Evolutionary conservation across 1,140 invertebrate species (phyloP), one percentile per base, ranked within the genome.

Genomic region (Halotydeus destructor): DNA sequence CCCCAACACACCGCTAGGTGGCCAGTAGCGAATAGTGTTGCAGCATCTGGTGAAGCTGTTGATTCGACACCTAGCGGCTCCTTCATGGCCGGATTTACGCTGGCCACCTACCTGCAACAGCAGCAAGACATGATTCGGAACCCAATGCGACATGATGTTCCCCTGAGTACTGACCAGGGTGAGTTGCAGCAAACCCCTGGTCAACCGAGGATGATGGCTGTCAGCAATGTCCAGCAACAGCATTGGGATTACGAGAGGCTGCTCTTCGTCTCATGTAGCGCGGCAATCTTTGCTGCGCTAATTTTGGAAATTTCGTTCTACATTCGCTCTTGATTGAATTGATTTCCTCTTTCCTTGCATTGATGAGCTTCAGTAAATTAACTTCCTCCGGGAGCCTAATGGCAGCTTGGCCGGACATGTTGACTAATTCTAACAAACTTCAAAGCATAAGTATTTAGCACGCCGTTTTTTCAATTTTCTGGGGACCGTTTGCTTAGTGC

Each of bases 201-300:
- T 22, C 14, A 36, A 34, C 3, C 44, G 14, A 26, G 30, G 1
- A 21, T 6, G 9, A 24, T 33, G 30, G 22, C 28, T 14, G 9
- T 19, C 28, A 32, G 40, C 12, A 41, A 50, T 8, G 27, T 39
- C 31, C 30, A 50, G 19, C 38, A 49, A 22, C 46, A 49, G 11
- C 33, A 41, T 91, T 94, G 0, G 76, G 69, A 60, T 91, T 84
- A 56, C 94, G 85, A 48, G 84, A 86, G 75, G 94, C 91, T 0
- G 85, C 79, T 31, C 93, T 65, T 19, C 93, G 66, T 38, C 89
- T 69, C 84, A 98, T 93, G 55, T 94, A 79, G 25, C 75, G 70
- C 0, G 89, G 88, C 30, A 97, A 59, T 38, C 72, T 72, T 69
- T 96, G 89, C 56, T 83, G 83, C 32, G 78, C 68, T 3, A 50